These are phyloP conservation scores for Conops quadrifasciatus DNA, from an alignment of 2,888 invertebrate species.

Conservation along the genomic window DNA sequence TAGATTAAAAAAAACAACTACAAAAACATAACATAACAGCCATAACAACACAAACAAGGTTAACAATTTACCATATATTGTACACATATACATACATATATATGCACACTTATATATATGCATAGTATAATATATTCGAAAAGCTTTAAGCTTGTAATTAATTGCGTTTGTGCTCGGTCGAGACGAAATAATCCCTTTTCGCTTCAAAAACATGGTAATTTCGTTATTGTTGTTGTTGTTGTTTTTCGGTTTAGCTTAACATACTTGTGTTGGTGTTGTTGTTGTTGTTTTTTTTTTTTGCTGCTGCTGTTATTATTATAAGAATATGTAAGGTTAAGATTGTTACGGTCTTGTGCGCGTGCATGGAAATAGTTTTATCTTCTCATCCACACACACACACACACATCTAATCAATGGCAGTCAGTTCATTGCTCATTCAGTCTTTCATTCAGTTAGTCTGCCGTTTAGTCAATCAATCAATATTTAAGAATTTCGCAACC, in stretches of 20 bases:
- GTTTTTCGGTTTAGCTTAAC: conserved; percentile 1
- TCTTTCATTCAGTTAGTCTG: too few species aligned
- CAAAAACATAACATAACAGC: conserved; percentile 27
- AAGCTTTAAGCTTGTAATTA: conserved; percentile 65
- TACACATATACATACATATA: conserved; percentile 7
- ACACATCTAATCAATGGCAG: too few species aligned
- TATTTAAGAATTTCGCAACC: too few species aligned
- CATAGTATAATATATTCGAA: too few species aligned
- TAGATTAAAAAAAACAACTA: conserved; percentile 7
- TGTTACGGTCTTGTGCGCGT: too few species aligned
- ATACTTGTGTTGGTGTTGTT: too few species aligned
- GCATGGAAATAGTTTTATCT: too few species aligned
- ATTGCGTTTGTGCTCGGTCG: conserved; percentile 63
- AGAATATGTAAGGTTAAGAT: too few species aligned
- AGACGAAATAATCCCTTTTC: conserved; percentile 64
- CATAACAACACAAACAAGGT: conserved; percentile 44
- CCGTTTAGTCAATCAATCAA: conserved; percentile 12
- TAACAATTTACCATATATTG: conserved; percentile 38
- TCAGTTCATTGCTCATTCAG: too few species aligned
- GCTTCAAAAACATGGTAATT: conserved; percentile 26
- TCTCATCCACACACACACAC: too few species aligned
- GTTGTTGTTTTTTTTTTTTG: too few species aligned
- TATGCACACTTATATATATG: neutral
- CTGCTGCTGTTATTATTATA: neutral
- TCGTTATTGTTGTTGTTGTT: conserved; percentile 22